phyloP scores from a whole-genome alignment of 2,888 invertebrate genomes.

The Lutraria lutraria region DNA sequence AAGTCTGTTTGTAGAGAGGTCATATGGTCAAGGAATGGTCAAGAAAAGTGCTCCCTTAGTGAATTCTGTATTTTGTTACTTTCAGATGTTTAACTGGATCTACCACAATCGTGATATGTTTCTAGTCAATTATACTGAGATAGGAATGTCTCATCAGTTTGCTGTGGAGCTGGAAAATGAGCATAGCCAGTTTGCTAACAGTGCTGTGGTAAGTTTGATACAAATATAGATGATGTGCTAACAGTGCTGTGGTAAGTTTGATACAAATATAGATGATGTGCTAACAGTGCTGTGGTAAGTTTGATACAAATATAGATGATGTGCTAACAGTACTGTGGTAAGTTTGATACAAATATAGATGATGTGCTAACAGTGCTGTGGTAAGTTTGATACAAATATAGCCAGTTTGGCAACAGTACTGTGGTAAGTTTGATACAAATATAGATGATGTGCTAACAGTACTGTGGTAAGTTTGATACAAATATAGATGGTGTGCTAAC shows the following conservation, averaged over 20 bases:
- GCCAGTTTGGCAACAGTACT: too few species aligned
- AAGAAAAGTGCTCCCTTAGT: neutral
- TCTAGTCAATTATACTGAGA: conserved; percentile 97
- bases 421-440: too few species aligned
- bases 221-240: conserved; percentile 93
- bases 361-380: too few species aligned
- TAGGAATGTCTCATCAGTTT: conserved; percentile 89
- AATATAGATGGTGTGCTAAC: too few species aligned
- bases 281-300: too few species aligned
- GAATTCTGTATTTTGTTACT: conserved; percentile 23
- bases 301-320: too few species aligned
- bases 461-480: too few species aligned
- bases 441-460: too few species aligned
- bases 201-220: conserved; percentile 90
- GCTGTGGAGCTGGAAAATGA: conserved; percentile 97
- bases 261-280: too few species aligned
- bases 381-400: too few species aligned
- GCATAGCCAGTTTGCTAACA: conserved; percentile 96
- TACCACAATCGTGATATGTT: conserved; percentile 97
- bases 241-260: conserved; percentile 91
- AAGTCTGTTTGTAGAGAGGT: neutral
- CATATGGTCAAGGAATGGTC: neutral
- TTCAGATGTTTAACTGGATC: conserved; percentile 98
- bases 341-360: too few species aligned
- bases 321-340: too few species aligned